Base-by-base conservation (phyloP, 2,113 vertebrate genomes). In the Poeciliopsis turrubarensis region DNA sequence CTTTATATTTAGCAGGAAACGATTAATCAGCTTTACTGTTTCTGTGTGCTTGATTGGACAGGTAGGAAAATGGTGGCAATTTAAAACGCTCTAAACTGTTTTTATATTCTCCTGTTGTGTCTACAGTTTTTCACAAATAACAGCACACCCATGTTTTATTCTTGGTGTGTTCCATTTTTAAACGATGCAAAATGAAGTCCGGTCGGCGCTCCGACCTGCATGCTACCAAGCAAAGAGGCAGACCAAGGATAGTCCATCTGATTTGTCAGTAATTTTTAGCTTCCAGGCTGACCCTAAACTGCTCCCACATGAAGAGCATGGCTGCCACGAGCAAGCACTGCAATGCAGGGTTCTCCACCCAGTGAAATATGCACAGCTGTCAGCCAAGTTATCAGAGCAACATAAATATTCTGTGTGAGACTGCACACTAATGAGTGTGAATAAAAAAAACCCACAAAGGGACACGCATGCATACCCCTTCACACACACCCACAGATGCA, bases 341-440 rank as follows among this genome's bases (percentile, higher is more conserved):
- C 92, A 91, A 89, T 91, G 91, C 89, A 88, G 89, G 80, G 60
- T 80, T 82, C 84, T 88, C 84, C 90, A 68, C 83, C 83, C 70
- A 47, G 75, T 85, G 82, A 89, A 88, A 87, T 88, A 85, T 84
- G 88, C 88, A 89, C 85, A 86, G 79, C 87, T 87, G 85, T 89
- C 78, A 87, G 73, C 61, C 70, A 77, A 75, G 79, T 84, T 69
- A 75, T 62, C 78, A 60, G 72, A 77, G 77, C 70, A 1, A 75
- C 62, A 60, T 68, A 74, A 77, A 84, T 83, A 80, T 65, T 27
- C 67, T 66, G 57, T 72, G 68, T 60, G 78, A 68, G 69, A 31
- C 65, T 64, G 62, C 73, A 64, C 68, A 64, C 11, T 65, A 74
- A 62, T 47, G 67, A 70, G 47, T 34, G 72, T 44, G 29, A 54